phyloP scores from a whole-genome alignment of 23 tunicate genomes.

The Botrylloides violaceus region DNA sequence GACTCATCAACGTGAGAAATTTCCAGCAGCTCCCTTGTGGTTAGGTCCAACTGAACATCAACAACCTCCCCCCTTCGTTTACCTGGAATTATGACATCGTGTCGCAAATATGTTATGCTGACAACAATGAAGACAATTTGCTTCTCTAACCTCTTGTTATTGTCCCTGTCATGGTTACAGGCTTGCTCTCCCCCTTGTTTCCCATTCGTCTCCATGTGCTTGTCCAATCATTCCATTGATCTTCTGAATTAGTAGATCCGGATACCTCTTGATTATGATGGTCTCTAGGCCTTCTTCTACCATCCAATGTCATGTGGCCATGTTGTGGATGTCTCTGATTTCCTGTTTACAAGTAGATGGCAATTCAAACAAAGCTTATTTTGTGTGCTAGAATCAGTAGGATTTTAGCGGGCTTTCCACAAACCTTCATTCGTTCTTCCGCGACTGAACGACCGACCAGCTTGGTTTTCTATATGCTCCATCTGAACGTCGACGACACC shows the following conservation, averaged over 20 bases:
- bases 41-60: constrained; percentile 73
- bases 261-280: neutral
- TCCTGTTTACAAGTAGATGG: neutral
- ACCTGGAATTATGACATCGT: no score
- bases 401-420: no score
- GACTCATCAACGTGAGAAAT: constrained; percentile 10
- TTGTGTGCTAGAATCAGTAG: no score
- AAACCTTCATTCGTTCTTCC: no score
- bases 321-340: neutral
- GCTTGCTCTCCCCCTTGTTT: constrained; percentile 26
- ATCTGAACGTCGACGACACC: neutral
- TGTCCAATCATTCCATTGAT: constrained; percentile 83
- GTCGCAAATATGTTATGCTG: no score
- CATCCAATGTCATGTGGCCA: constrained; percentile 19
- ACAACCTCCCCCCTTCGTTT: constrained; percentile 66
- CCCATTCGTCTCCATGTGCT: constrained; percentile 78
- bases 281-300: neutral
- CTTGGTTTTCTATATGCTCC: neutral
- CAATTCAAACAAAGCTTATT: neutral
- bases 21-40: constrained; percentile 65
- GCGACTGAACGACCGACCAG: no score
- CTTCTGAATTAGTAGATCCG: neutral
- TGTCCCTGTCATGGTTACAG: constrained; percentile 90
- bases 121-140: no score
- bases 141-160: constrained; percentile 89